Evolutionary conservation across 2,113 vertebrate species (phyloP).

Genomic region (Zeus faber): DNA sequence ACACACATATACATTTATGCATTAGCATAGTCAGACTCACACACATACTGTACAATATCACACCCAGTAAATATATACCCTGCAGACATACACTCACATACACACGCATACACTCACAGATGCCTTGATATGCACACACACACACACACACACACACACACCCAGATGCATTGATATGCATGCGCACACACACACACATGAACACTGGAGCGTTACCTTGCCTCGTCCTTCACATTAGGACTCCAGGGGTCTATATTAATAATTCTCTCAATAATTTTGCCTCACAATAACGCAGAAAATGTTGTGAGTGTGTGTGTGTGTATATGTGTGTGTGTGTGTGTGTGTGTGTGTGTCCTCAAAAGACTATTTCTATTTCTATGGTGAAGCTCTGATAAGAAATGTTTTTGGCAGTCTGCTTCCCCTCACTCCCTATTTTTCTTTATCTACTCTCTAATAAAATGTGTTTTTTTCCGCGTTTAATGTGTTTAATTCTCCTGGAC

Average conservation of each 20-base stretch:
- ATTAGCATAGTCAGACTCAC: no score
- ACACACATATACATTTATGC: no score
- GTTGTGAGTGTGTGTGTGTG: conserved; percentile 11
- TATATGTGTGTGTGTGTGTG: no score
- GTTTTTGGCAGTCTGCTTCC: not conserved
- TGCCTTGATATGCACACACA: no score
- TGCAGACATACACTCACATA: no score
- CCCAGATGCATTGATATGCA: not conserved
- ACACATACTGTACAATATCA: no score
- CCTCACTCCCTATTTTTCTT: not conserved
- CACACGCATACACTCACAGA: no score
- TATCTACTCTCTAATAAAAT: conserved; percentile 15
- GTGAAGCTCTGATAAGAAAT: conserved; percentile 37
- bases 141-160: no score
- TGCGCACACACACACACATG: not conserved
- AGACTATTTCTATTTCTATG: conserved; percentile 36
- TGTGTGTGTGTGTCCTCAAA: no score
- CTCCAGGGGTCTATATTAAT: conserved; percentile 30
- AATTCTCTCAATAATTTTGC: conserved; percentile 41
- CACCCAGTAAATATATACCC: no score
- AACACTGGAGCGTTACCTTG: conserved; percentile 33
- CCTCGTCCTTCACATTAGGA: conserved; percentile 49
- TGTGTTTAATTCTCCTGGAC: no score
- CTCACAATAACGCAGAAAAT: conserved; percentile 39
- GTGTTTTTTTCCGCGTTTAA: conserved; percentile 8